Percentiles rank a stretch among this genome's conserved stretches.
These are phyloP conservation scores for Crocuta crocuta DNA, from an alignment of 2,113 vertebrate species.

Conservation along the genomic window DNA sequence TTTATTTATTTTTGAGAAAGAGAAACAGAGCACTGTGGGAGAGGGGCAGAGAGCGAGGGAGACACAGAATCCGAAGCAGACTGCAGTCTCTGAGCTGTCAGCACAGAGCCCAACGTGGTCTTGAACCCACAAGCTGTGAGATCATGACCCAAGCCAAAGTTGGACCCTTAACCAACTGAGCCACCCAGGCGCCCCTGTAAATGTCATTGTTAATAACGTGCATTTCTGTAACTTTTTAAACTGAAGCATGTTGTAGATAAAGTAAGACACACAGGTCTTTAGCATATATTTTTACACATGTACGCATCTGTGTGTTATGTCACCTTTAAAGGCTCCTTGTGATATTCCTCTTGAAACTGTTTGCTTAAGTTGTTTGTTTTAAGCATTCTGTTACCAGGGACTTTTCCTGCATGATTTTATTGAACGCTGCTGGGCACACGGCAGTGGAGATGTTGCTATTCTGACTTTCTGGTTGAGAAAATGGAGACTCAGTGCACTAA, in stretches of 20 bases:
- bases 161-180: too few relatives aligned
- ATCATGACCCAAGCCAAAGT: too few relatives aligned
- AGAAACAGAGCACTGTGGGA: too few relatives aligned
- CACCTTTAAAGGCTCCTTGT: neutral
- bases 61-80: too few relatives aligned
- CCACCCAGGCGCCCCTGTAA: too few relatives aligned
- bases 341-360: neutral
- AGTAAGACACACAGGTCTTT: neutral
- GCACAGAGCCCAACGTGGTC: too few relatives aligned
- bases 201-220: neutral
- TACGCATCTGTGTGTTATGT: neutral
- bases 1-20: too few relatives aligned
- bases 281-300: neutral
- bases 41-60: too few relatives aligned
- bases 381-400: neutral
- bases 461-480: neutral
- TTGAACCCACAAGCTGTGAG: too few relatives aligned
- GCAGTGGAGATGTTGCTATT: neutral
- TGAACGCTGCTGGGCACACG: neutral
- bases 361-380: neutral
- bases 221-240: neutral
- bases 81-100: too few relatives aligned
- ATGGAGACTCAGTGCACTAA: neutral
- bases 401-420: rapidly evolving
- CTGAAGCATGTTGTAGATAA: too few relatives aligned